Evolutionary conservation across 2,113 vertebrate genomes (phyloP).

Genomic region (Epinephelus lanceolatus): DNA sequence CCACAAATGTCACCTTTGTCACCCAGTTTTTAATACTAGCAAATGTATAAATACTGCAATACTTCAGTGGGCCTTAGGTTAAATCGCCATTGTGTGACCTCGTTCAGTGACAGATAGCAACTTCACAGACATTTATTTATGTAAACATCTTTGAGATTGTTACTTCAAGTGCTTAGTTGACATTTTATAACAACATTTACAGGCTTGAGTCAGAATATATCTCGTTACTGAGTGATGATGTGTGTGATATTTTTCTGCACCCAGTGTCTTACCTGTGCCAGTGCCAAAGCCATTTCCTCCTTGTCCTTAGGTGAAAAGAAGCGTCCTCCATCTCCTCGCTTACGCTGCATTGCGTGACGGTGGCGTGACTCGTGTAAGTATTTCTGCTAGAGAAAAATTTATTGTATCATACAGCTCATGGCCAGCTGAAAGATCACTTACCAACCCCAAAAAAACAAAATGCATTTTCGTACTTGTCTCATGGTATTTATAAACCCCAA

Average conservation of each 20-base stretch:
- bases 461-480: neutral
- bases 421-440: neutral
- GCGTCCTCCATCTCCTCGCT: slow-evolving; percentile 94
- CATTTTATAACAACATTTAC: neutral
- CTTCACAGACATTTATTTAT: no score
- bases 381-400: slow-evolving; percentile 85
- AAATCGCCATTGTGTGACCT: no score
- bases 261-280: slow-evolving; percentile 86
- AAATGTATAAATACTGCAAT: no score
- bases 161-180: neutral
- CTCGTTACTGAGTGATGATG: neutral
- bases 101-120: no score
- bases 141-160: neutral
- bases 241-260: neutral
- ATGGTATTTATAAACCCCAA: neutral
- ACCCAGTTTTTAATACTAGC: no score
- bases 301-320: slow-evolving; percentile 99
- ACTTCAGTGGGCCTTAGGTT: no score
- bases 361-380: slow-evolving; percentile 97
- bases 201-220: neutral
- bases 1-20: no score
- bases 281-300: slow-evolving; percentile 87
- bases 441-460: neutral
- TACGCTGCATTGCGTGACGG: slow-evolving; percentile 96
- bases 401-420: neutral